phyloP scores from a whole-genome alignment of 2,113 vertebrate genomes.

The Scophthalmus maximus region DNA sequence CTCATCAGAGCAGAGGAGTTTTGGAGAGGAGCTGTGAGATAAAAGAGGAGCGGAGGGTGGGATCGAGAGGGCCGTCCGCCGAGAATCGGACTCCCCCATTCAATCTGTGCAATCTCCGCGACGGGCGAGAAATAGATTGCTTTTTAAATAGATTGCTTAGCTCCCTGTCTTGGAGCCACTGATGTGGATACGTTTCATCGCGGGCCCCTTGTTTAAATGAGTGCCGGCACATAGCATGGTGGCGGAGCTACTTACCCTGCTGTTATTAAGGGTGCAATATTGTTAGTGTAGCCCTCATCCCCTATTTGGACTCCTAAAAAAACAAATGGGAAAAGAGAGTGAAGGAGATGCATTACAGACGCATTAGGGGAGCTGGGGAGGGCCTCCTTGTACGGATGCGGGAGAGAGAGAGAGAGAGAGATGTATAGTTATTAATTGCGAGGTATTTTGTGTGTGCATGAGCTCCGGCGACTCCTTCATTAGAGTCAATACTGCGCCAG shows the following conservation, averaged over 20 bases:
- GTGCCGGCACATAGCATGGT: conserved; percentile 61
- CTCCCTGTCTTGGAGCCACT: conserved; percentile 72
- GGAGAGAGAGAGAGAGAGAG: conserved; percentile 24
- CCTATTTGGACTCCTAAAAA: conserved; percentile 53
- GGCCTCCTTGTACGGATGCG: conserved; percentile 2
- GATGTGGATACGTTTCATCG: conserved; percentile 80
- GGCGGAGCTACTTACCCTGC: conserved; percentile 56
- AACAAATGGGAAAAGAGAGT: conserved; percentile 55
- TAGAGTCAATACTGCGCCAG: conserved; percentile 53
- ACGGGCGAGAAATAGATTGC: conserved; percentile 79
- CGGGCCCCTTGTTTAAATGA: conserved; percentile 75
- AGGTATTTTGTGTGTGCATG: conserved; percentile 49
- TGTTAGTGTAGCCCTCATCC: conserved; percentile 35
- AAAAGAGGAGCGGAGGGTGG: conserved; percentile 66
- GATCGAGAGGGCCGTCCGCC: conserved; percentile 66
- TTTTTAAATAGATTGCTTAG: conserved; percentile 84
- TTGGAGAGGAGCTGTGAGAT: conserved; percentile 71
- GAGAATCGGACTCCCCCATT: conserved; percentile 79
- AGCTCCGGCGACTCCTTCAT: conserved; percentile 50
- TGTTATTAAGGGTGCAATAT: conserved; percentile 64
- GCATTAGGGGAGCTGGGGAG: conserved; percentile 20
- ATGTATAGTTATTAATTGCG: conserved; percentile 61
- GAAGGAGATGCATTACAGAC: conserved; percentile 39
- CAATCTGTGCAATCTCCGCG: conserved; percentile 79
- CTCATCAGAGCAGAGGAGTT: conserved; percentile 54